These are phyloP conservation scores for Onychostruthus taczanowskii DNA, from an alignment of 2,113 vertebrate species.

Conservation along the genomic window DNA sequence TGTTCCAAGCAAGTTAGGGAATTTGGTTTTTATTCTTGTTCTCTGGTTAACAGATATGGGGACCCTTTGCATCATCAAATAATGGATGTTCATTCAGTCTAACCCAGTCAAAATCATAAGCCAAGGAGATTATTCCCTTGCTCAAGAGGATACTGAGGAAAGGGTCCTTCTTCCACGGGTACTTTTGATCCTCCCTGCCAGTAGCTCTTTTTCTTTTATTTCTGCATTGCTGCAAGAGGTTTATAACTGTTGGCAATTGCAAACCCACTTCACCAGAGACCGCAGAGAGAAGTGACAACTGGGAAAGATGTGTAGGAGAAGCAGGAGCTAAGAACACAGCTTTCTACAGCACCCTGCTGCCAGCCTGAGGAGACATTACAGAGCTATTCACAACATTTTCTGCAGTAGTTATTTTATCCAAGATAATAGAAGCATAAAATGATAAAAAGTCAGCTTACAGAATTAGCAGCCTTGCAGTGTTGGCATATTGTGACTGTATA, in stretches of 20 bases:
- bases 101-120: not conserved
- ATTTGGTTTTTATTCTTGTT: not conserved
- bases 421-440: not conserved
- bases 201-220: not conserved
- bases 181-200: not conserved
- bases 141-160: not conserved
- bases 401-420: not conserved
- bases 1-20: not conserved
- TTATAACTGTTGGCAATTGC: not conserved
- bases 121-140: not conserved
- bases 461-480: not conserved
- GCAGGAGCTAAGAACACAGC: not conserved
- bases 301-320: not conserved
- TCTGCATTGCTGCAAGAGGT: not conserved
- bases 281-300: not conserved
- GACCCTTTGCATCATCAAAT: not conserved
- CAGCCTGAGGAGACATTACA: not conserved
- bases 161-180: not conserved
- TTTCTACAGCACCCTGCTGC: not conserved
- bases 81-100: not conserved
- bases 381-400: not conserved
- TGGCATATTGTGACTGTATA: not conserved
- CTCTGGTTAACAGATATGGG: not conserved
- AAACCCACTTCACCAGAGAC: not conserved
- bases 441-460: not conserved